Evolutionary conservation across 2,113 vertebrate genomes (phyloP).

Genomic region (Platichthys flesus): DNA sequence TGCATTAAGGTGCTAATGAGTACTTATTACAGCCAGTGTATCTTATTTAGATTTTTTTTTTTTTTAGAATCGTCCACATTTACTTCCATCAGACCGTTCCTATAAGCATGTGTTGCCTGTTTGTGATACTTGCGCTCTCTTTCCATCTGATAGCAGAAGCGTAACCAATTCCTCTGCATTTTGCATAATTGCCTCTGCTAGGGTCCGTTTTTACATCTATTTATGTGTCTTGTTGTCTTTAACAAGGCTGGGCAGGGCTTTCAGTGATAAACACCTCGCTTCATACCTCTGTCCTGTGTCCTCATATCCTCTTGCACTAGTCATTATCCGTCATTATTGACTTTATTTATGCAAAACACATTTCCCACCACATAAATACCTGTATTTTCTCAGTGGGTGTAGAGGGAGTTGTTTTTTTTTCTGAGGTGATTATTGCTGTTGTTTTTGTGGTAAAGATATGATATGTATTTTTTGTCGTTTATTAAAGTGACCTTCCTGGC

Average conservation of each 20-base stretch:
- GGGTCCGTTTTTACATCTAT: conserved; percentile 48
- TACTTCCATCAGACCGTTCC: conserved; percentile 1
- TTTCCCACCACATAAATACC: conserved; percentile 17
- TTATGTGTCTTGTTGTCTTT: conserved; percentile 55
- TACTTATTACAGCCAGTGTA: neutral
- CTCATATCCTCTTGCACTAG: conserved; percentile 18
- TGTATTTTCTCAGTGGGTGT: conserved; percentile 21
- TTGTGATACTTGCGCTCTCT: conserved; percentile 22
- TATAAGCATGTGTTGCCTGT: conserved; percentile 30
- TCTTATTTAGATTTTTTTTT: conserved; percentile 1
- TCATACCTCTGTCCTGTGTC: conserved; percentile 18
- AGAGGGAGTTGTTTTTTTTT: no score
- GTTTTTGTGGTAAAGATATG: neutral
- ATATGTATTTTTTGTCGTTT: conserved; percentile 16
- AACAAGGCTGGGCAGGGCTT: conserved; percentile 14
- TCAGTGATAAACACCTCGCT: conserved; percentile 41
- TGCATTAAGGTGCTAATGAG: conserved; percentile 4
- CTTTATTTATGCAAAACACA: conserved; percentile 34
- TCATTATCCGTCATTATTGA: conserved; percentile 46
- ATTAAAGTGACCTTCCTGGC: conserved; percentile 1
- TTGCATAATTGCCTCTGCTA: conserved; percentile 62
- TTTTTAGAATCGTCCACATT: neutral
- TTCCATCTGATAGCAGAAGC: conserved; percentile 32
- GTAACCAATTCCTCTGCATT: conserved; percentile 43
- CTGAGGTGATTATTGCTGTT: neutral